Conservation (phyloP, 2,113 vertebrate species). For the Prietella phreatophila region DNA sequence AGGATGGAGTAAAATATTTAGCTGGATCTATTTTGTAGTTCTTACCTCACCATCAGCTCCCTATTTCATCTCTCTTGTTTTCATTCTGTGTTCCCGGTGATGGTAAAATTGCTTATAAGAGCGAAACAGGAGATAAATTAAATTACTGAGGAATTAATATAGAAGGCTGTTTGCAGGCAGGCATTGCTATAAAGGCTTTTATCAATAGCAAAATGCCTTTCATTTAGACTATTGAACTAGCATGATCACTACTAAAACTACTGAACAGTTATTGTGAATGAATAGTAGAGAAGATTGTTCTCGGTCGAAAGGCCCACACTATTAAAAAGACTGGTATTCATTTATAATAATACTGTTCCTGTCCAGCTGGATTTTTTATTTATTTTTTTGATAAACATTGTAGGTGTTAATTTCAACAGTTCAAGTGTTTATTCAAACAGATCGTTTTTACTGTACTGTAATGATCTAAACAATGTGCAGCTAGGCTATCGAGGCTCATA, state of each 20-base stretch:
- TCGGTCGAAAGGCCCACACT: not conserved
- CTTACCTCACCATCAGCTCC: not conserved
- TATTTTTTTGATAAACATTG: not conserved
- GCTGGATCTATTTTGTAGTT: not conserved
- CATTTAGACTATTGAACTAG: slow-evolving; percentile 3
- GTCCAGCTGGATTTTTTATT: not conserved
- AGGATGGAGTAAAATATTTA: not conserved
- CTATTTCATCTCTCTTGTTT: not conserved
- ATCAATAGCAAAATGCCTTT: not conserved
- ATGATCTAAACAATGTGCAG: not conserved
- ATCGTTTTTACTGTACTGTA: not conserved
- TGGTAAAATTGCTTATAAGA: not conserved
- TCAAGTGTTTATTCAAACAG: not conserved
- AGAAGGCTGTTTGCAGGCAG: slow-evolving; percentile 1
- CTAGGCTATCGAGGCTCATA: not conserved
- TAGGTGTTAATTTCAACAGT: slow-evolving; percentile 8
- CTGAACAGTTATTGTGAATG: not conserved
- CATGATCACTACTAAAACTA: slow-evolving; percentile 10
- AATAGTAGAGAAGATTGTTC: not conserved
- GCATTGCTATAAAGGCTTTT: not conserved
- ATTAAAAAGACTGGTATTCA: not conserved
- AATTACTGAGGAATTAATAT: slow-evolving; percentile 9
- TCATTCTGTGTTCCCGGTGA: not conserved
- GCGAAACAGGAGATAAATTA: not conserved
- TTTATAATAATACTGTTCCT: slow-evolving; percentile 8